These are phyloP conservation scores for Xiphorhynchus erythropygius DNA, from an alignment of 2,797 vertebrate species.

Conservation along the genomic window DNA sequence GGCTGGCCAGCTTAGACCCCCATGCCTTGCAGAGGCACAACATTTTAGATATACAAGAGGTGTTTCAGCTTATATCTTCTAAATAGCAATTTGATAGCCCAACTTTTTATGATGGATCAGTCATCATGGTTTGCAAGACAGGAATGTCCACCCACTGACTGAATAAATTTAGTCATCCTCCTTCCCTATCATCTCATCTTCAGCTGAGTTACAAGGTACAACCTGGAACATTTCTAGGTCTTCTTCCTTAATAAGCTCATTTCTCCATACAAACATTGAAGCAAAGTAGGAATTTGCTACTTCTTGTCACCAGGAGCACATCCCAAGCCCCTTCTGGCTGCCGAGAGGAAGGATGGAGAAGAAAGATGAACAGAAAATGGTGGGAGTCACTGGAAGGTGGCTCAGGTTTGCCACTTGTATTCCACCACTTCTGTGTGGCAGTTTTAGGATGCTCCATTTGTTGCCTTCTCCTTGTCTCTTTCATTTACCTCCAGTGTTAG, in stretches of 20 bases:
- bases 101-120: neutral
- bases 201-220: neutral
- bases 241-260: neutral
- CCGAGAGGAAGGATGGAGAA: neutral
- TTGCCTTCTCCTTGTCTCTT: neutral
- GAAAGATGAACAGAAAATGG: neutral
- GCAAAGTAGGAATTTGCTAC: neutral
- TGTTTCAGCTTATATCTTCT: neutral
- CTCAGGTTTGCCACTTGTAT: neutral
- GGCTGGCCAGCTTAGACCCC: neutral
- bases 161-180: conserved; percentile 43
- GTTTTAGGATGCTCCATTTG: neutral
- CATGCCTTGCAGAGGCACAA: neutral
- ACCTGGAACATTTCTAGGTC: neutral
- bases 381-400: neutral
- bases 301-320: neutral
- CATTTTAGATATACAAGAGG: neutral
- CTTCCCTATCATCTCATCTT: neutral
- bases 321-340: neutral
- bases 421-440: fast-evolving
- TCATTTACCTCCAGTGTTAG: neutral
- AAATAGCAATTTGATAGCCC: neutral
- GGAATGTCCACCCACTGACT: conserved; percentile 44
- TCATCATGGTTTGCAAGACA: conserved; percentile 10
- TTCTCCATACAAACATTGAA: neutral